A percentile compares a stretch with the other conserved stretches of the same genome.
Conservation (phyloP, 2,113 vertebrate species). For the Corythoichthys haematopterus region DNA sequence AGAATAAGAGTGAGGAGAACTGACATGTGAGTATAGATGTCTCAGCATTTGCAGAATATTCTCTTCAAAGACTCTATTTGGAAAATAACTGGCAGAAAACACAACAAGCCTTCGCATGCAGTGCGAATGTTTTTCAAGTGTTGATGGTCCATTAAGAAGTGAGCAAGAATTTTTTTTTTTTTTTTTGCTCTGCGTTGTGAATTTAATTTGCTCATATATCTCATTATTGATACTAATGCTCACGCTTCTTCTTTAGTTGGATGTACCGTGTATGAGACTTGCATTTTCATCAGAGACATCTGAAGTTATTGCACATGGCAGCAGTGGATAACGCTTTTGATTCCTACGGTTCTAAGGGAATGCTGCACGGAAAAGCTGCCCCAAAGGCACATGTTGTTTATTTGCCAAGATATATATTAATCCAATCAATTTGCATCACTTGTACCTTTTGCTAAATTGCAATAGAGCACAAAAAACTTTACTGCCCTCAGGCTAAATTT, state of each 20-base stretch:
- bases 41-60: conserved; percentile 58
- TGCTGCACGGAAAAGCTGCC: conserved; percentile 54
- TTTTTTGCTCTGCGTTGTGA: conserved; percentile 32
- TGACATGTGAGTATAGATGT: conserved; percentile 61
- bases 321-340: conserved; percentile 67
- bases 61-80: conserved; percentile 69
- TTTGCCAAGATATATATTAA: conserved; percentile 70
- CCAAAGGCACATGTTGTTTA: conserved; percentile 68
- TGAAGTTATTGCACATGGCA: conserved; percentile 65
- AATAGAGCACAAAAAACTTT: conserved; percentile 51
- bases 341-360: conserved; percentile 66
- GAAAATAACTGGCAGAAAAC: conserved; percentile 63
- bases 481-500: conserved; percentile 37
- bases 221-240: conserved; percentile 46
- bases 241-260: conserved; percentile 32
- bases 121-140: conserved; percentile 60
- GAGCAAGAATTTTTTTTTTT: conserved; percentile 7
- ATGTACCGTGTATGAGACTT: conserved; percentile 38
- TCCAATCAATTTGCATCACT: conserved; percentile 64
- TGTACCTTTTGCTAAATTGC: conserved; percentile 63
- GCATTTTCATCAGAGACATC: conserved; percentile 48
- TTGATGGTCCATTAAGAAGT: conserved; percentile 61
- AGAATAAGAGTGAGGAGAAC: conserved; percentile 57
- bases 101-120: conserved; percentile 54
- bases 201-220: conserved; percentile 58